Evolutionary conservation across 2,797 vertebrate genomes (phyloP).

Genomic region (Parambassis ranga): DNA sequence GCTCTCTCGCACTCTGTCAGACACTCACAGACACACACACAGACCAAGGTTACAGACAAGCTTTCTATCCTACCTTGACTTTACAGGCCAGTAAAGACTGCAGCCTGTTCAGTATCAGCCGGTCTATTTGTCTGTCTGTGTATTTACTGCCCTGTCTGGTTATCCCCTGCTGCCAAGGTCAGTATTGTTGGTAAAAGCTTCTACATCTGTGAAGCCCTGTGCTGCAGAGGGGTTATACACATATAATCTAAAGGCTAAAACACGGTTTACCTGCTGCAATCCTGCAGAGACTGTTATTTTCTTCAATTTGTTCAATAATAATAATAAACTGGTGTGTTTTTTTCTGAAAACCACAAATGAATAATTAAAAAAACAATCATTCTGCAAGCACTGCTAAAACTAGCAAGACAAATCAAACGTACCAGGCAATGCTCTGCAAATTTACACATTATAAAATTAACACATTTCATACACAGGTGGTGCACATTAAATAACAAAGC

Average conservation of each 20-base stretch:
- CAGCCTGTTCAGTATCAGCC: constrained; percentile 38
- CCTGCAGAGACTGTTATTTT: neutral
- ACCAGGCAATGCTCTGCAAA: too few relatives aligned
- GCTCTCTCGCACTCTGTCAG: constrained; percentile 8
- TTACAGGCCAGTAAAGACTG: constrained; percentile 45
- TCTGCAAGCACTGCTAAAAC: too few relatives aligned
- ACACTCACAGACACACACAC: neutral
- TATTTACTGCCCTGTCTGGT: constrained; percentile 11
- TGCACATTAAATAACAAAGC: too few relatives aligned
- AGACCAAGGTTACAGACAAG: constrained; percentile 4
- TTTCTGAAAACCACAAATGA: too few relatives aligned
- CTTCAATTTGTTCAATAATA: neutral
- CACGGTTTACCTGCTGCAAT: neutral
- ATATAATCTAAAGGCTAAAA: constrained; percentile 20
- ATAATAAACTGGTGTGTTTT: too few relatives aligned
- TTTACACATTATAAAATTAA: too few relatives aligned
- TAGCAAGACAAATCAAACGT: too few relatives aligned
- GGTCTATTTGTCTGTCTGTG: constrained; percentile 25
- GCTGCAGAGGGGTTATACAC: neutral
- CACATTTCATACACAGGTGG: too few relatives aligned
- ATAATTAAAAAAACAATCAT: too few relatives aligned
- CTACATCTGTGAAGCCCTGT: constrained; percentile 19
- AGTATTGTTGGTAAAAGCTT: constrained; percentile 13
- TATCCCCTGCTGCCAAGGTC: constrained; percentile 34
- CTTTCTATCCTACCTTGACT: constrained; percentile 41